These are phyloP conservation scores for Zygogramma bicolorata DNA, from an alignment of 2,888 invertebrate genomes.

Conservation along the genomic window DNA sequence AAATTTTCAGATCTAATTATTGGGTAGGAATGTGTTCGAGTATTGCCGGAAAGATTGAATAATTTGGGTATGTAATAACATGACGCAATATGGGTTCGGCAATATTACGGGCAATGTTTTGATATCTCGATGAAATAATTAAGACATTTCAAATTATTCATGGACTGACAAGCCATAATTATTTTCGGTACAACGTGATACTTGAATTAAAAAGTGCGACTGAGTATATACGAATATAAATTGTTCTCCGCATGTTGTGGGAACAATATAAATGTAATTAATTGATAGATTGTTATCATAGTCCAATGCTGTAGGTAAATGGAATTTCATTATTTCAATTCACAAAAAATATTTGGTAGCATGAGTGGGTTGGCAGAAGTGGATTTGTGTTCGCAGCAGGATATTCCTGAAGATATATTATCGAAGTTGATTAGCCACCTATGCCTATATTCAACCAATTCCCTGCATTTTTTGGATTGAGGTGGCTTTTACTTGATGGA, in stretches of 20 bases:
- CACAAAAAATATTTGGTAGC: too few species aligned
- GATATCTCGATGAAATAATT: not conserved
- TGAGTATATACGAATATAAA: not conserved
- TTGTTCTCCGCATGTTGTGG: not conserved
- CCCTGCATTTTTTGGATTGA: too few species aligned
- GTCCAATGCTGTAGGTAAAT: too few species aligned
- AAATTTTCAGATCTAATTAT: slow-evolving; percentile 11
- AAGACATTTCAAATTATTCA: slow-evolving; percentile 6
- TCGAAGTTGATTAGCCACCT: too few species aligned
- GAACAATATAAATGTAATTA: not conserved
- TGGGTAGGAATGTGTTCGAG: not conserved
- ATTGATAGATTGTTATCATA: not conserved
- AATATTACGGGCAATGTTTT: not conserved
- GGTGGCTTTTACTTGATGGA: too few species aligned
- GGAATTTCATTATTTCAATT: too few species aligned
- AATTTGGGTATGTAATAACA: not conserved
- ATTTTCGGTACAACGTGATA: not conserved
- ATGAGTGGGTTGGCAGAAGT: too few species aligned
- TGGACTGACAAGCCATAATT: not conserved
- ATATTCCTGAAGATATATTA: too few species aligned
- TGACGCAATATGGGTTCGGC: slow-evolving; percentile 6
- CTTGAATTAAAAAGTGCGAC: slow-evolving; percentile 2
- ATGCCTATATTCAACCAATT: too few species aligned
- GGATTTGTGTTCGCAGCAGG: too few species aligned
- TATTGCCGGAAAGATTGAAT: slow-evolving; percentile 1